Evolutionary conservation across 2,113 vertebrate species (phyloP).

Genomic region (Callocephalon fimbriatum): DNA sequence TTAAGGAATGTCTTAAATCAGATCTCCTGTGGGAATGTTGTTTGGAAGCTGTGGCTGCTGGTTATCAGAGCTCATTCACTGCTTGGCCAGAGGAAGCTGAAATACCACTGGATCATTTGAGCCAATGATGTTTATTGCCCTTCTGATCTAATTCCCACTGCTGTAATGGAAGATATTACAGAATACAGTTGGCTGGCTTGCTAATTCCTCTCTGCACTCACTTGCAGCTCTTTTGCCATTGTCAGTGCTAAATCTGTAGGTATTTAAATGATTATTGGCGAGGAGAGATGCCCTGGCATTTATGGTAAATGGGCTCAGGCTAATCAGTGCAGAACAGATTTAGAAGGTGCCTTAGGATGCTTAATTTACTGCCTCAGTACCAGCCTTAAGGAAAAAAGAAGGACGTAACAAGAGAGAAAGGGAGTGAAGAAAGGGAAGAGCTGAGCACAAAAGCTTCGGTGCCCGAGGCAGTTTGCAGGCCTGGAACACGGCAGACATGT

Average conservation of each 20-base stretch:
- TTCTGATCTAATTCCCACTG: conserved; percentile 60
- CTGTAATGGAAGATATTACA: conserved; percentile 57
- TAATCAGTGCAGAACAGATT: conserved; percentile 77
- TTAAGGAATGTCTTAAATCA: conserved; percentile 49
- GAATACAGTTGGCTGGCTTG: conserved; percentile 47
- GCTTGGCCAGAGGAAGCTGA: conserved; percentile 44
- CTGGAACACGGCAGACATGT: not conserved
- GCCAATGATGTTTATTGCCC: conserved; percentile 65
- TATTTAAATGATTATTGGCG: conserved; percentile 61
- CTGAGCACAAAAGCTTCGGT: conserved; percentile 21
- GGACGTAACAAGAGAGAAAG: not conserved
- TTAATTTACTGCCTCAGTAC: conserved; percentile 67
- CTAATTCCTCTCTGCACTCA: conserved; percentile 56
- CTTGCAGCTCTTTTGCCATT: conserved; percentile 19
- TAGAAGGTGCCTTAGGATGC: conserved; percentile 69
- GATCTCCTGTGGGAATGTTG: fast-evolving
- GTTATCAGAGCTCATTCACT: conserved; percentile 37
- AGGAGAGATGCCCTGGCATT: conserved; percentile 58
- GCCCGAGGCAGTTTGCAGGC: not conserved
- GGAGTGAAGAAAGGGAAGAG: not conserved
- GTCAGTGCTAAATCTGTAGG: conserved; percentile 59
- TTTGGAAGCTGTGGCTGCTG: conserved; percentile 21
- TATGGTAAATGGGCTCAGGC: conserved; percentile 52
- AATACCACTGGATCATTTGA: conserved; percentile 47
- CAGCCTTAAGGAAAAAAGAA: not conserved